phyloP scores from a whole-genome alignment of 2,797 vertebrate species.

The Onychomys torridus region DNA sequence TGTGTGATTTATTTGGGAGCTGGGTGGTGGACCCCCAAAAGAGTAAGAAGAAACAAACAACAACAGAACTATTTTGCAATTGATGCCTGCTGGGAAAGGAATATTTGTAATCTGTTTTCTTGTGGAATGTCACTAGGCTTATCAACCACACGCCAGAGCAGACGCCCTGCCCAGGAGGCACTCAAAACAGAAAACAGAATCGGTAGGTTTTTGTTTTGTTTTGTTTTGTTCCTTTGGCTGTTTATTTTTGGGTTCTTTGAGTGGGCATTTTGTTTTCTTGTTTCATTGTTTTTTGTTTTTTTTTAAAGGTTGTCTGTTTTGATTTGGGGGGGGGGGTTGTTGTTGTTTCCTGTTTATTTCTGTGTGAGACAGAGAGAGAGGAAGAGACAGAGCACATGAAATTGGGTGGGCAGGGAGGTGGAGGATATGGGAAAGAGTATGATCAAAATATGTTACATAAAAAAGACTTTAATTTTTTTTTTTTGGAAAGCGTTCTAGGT shows the following conservation, averaged over 20 bases:
- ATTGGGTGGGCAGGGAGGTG: too few relatives aligned
- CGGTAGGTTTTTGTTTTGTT: too few relatives aligned
- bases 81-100: neutral
- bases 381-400: neutral
- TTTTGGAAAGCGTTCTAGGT: neutral
- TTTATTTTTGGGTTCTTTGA: neutral
- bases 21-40: too few relatives aligned
- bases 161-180: neutral
- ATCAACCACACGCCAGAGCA: neutral
- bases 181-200: neutral
- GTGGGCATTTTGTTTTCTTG: neutral
- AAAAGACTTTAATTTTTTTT: neutral
- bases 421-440: neutral
- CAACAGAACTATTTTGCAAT: neutral
- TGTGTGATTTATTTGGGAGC: too few relatives aligned
- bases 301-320: neutral
- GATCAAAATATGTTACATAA: constrained; percentile 6
- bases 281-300: neutral
- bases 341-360: neutral
- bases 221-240: neutral
- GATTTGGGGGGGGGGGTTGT: neutral
- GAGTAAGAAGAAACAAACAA: too few relatives aligned
- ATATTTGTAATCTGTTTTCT: neutral
- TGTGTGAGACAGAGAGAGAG: neutral
- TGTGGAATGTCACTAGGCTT: too few relatives aligned